Conservation (phyloP, 2,888 invertebrate genomes). For the Conus canariensis region DNA sequence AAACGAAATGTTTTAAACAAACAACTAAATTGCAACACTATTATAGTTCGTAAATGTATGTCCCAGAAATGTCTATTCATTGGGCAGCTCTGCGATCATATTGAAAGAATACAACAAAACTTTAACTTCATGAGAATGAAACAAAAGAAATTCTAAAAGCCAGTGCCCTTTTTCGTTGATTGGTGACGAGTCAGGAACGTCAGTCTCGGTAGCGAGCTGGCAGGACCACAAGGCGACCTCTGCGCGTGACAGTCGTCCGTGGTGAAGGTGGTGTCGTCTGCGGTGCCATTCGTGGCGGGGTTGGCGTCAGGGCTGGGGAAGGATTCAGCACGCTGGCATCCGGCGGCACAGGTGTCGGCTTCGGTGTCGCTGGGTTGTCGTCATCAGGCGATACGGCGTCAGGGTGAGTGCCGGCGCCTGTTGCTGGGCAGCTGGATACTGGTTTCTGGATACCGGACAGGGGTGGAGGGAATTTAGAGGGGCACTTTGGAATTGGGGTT, state of each 20-base stretch:
- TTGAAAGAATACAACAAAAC: too few species aligned
- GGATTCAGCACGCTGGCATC: not conserved
- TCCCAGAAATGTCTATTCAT: not conserved
- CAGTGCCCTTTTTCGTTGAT: not conserved
- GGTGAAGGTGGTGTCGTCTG: not conserved
- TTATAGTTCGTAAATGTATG: too few species aligned
- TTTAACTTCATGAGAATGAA: not conserved
- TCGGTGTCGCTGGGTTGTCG: not conserved
- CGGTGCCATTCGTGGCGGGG: too few species aligned
- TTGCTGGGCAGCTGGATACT: not conserved
- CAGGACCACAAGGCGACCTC: not conserved
- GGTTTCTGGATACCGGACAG: too few species aligned
- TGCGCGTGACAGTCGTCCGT: not conserved
- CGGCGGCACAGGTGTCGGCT: not conserved
- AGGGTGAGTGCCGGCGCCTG: not conserved
- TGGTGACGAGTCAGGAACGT: not conserved
- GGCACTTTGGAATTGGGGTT: too few species aligned
- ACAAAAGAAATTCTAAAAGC: not conserved
- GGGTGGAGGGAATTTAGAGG: too few species aligned
- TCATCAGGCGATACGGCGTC: not conserved
- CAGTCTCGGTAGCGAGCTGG: not conserved
- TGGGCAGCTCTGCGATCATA: not conserved
- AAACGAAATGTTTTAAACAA: not conserved
- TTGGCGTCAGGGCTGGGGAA: not conserved
- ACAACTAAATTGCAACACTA: too few species aligned